Base-by-base conservation (phyloP, 2,113 vertebrate genomes). In the Microcebus jonahi region DNA sequence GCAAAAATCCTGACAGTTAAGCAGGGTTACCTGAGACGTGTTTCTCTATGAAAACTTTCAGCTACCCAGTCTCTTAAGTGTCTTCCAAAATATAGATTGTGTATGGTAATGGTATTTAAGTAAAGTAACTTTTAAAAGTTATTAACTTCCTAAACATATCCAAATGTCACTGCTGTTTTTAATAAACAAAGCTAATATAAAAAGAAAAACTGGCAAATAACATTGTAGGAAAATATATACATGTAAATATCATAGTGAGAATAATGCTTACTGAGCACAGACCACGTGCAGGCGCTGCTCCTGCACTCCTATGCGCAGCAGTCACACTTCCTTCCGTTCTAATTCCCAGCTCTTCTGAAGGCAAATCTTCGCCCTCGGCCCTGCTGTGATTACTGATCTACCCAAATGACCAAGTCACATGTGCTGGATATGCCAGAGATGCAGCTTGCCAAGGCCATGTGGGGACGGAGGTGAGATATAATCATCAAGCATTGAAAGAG, bases 201-300 rank as follows among this genome's bases (percentile, higher is more conserved):
- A 88, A 79, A 68, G 48, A 45, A 77, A 83, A 92, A 53, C 31
- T 10, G 34, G 81, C 68, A 45, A 90, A 57, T 31, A 83, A 65
- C 76, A 83, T 20, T 61, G 31, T 25, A 55, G 45, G 53, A n/a
- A 90, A 93, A 81, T 0, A 67, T 5, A 25, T 0, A 25, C 50
- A 34, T 6, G 8, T 20, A 31, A 70, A 57, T 7, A 57, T 1
- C 20, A 6, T 4, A 18, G 21, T 9, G 21, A 21, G 5, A 23
- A 36, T 31, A 3, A 17, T 0, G 11, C 18, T 17, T 3, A 23
- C 0, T 8, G 2, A 27, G 70, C 39, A 7, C 2, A 14, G 13
- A 15, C 39, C 31, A 6, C 0, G 3, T 1, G 11, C 29, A 11
- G 13, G 45, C 27, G 23, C 11, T 3, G 21, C 36, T 45, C 29